Base-by-base conservation (phyloP, 1,140 invertebrate genomes). In the Lanistes nyassanus region DNA sequence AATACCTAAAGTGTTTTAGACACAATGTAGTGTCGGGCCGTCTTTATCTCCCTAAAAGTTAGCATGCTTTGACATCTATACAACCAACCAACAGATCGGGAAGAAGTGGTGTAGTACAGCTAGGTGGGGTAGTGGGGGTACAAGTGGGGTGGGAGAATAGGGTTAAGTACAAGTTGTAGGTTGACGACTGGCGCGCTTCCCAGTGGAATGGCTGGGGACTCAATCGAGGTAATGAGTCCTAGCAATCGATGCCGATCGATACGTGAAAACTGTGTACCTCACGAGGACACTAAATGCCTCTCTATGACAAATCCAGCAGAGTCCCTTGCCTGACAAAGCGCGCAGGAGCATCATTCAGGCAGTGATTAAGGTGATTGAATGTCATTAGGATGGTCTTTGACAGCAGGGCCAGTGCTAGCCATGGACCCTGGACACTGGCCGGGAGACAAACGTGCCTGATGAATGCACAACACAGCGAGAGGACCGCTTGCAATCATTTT, bases 201-300 rank as follows among this genome's bases (percentile, higher is more conserved):
- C 39, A 71, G 68, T 31, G 26, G 62, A 36, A 65, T 21, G 34
- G 36, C 39, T 23, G 11, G 55, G 31, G 71, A 62, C 75, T 75
- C 75, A 77, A 79, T 74, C 31, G 76, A 68, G 72, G 64, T 79
- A 81, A 81, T 71, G 73, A 81, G 76, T 75, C 77, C 56, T 36
- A 29, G 36, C 53, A 60, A 81, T 81, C 79, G 71, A 81, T 79
- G 70, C 19, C 29, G 39, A 73, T 79, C 77, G 75, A 79, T 77
- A 70, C 64, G 42, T 51, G 67, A 73, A 78, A 76, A 65, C 62
- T 36, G 74, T 66, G 55, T 77, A 72, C 65, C 47, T 67, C 64
- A 65, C 39, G 70, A 74, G 68, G 74, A 80, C 76, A 76, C 56
- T 74, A 70, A 78, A 80, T 78, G 75, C 64, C 55, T 55, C 64